Percentiles rank a stretch among this genome's conserved stretches.
Conservation (phyloP, 2,113 vertebrate genomes). For the Caretta caretta region DNA sequence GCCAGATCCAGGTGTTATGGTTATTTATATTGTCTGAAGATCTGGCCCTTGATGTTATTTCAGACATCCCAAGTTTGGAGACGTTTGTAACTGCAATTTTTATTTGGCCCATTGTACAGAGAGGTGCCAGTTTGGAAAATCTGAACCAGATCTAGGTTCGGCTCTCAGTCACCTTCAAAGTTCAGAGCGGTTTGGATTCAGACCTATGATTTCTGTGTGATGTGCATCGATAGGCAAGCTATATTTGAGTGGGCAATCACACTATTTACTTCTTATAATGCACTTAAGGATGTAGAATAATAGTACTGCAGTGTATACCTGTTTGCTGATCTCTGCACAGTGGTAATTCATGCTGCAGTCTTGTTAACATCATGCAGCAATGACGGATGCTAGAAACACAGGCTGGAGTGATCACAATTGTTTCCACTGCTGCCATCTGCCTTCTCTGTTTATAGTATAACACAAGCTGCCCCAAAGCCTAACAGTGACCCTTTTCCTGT, state of each 20-base stretch:
- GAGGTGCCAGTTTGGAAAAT: background rate
- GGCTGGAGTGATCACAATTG: background rate
- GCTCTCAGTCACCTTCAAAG: background rate
- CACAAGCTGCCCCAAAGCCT: background rate
- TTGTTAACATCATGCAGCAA: background rate
- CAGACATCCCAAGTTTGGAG: background rate
- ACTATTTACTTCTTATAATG: background rate
- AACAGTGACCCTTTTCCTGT: background rate
- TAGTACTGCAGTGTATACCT: background rate
- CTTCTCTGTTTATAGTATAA: background rate
- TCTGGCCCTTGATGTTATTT: background rate
- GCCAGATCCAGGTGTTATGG: background rate
- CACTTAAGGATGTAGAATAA: background rate
- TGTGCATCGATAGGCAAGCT: fast-evolving
- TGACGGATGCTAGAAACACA: background rate
- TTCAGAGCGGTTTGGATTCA: background rate
- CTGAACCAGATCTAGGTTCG: background rate
- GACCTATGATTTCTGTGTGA: background rate
- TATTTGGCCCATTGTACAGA: background rate
- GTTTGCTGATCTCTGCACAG: background rate
- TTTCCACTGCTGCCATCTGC: background rate
- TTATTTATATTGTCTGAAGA: background rate
- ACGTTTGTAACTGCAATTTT: background rate
- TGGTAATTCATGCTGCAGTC: background rate
- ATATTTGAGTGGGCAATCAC: background rate